Evolutionary conservation across 2,888 invertebrate genomes (phyloP).

Genomic region (Andricus quercusramuli): DNA sequence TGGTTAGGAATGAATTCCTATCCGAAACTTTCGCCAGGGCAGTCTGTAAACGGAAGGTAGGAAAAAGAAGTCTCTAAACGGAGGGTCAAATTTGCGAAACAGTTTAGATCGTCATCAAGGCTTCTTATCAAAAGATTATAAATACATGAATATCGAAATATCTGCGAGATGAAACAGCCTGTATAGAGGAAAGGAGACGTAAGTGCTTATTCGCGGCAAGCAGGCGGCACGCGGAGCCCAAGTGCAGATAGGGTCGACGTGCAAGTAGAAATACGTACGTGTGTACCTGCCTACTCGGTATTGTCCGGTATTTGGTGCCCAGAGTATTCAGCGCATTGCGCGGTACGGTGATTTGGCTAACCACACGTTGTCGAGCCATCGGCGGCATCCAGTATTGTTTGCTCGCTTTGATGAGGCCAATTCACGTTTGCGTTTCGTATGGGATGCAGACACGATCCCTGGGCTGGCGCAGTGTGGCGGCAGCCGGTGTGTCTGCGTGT

Average conservation of each 20-base stretch:
- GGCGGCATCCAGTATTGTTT: conserved; percentile 76
- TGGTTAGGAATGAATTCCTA: too few relatives aligned
- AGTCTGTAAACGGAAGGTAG: too few relatives aligned
- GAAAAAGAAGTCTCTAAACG: too few relatives aligned
- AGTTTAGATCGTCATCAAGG: too few relatives aligned
- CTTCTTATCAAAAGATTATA: neutral
- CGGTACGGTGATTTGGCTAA: conserved; percentile 76
- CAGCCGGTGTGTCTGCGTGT: conserved; percentile 66
- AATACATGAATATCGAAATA: neutral
- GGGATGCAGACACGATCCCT: conserved; percentile 50
- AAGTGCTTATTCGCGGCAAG: conserved; percentile 35
- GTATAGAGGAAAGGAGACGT: neutral
- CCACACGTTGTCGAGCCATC: conserved; percentile 77
- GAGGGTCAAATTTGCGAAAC: too few relatives aligned
- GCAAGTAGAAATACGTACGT: conserved; percentile 15
- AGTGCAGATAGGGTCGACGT: conserved; percentile 5
- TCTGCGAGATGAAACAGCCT: neutral
- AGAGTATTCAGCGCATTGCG: conserved; percentile 42
- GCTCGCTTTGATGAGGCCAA: conserved; percentile 78
- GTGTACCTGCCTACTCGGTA: conserved; percentile 42
- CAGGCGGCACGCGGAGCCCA: conserved; percentile 10
- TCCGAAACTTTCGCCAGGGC: too few relatives aligned
- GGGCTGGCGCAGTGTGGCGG: conserved; percentile 22
- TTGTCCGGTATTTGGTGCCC: conserved; percentile 65
- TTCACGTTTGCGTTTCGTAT: conserved; percentile 73